Evolutionary conservation across 2,113 vertebrate genomes (phyloP), one percentile per base, ranked within the genome.

Genomic region (Apodemus sylvaticus): DNA sequence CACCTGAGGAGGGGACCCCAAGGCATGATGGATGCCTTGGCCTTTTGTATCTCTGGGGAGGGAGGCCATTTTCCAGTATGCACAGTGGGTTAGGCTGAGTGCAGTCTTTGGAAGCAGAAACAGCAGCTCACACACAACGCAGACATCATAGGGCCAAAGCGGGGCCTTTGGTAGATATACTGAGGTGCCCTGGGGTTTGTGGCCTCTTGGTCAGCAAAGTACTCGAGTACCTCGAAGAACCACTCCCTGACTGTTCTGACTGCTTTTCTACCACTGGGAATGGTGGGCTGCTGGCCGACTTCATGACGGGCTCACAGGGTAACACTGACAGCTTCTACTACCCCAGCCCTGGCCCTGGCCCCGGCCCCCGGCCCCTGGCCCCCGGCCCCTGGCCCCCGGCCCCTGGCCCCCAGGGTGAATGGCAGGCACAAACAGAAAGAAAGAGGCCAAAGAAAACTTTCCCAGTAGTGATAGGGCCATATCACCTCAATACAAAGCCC

Each of bases 61-160:
- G 34, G 89, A 51, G 31, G 12, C 42, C 19, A n/a, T 81, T 24
- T 5, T 16, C 42, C 73, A 13, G 9, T 0, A 8, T 0, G 7
- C 26, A 11, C 5, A 5, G 0, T 1, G 1, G 53, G 64, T 5
- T 1, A 20, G 45, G 26, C 1, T 10, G 22, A 2, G 2, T 4
- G 7, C 1, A 0, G 39, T 26, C 83, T 51, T 42, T 3, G 1
- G 53, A n/a, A 42, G 16, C 31, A 31, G 42, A 45, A 51, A 55
- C 3, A 0, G 70, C 0, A 2, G 42, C 4, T 24, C 8, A 0
- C 0, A 9, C 1, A 45, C 0, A 7, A 14, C 22, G 62, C 3
- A 45, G 11, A 13, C 7, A 26, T 12, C 7, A 39, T 11, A 0
- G 68, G 45, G 64, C 55, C 1, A 0, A 31, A 1, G 0, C 1